Evolutionary conservation across 2,888 invertebrate species (phyloP).

Genomic region (Epsilonema sp.): DNA sequence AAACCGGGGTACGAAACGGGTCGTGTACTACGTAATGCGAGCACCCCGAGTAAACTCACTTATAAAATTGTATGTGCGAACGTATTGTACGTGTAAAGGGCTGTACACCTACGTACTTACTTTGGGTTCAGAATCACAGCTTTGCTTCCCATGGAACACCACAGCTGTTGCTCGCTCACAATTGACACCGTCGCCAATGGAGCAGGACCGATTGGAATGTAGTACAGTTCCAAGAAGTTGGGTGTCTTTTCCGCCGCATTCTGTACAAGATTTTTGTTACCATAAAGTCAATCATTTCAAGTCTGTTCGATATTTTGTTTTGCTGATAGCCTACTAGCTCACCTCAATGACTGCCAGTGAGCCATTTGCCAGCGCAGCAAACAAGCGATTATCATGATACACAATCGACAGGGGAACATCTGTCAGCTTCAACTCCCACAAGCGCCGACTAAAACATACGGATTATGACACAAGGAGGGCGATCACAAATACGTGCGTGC

Average conservation of each 20-base stretch:
- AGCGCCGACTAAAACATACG: constrained; percentile 21
- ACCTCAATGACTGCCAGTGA: constrained; percentile 37
- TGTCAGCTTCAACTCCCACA: constrained; percentile 35
- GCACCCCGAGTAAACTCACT: no score
- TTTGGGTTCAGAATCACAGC: constrained; percentile 34
- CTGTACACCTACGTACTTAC: constrained; percentile 21
- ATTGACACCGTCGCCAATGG: constrained; percentile 33
- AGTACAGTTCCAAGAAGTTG: constrained; percentile 31
- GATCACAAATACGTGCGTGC: no score
- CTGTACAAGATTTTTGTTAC: constrained; percentile 11
- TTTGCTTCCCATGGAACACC: constrained; percentile 36
- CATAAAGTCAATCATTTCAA: no score
- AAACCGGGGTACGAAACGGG: no score
- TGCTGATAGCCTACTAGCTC: no score
- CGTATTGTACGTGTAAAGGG: no score
- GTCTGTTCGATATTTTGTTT: no score
- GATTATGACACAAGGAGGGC: no score
- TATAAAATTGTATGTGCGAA: no score
- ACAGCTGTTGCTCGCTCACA: constrained; percentile 30
- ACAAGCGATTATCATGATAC: constrained; percentile 29
- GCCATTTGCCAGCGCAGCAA: constrained; percentile 37
- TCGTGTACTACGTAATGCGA: no score
- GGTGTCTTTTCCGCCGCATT: constrained; percentile 21
- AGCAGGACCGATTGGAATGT: constrained; percentile 35
- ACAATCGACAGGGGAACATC: constrained; percentile 34